These are phyloP conservation scores for Manis javanica DNA, from an alignment of 2,797 vertebrate species.

Conservation along the genomic window DNA sequence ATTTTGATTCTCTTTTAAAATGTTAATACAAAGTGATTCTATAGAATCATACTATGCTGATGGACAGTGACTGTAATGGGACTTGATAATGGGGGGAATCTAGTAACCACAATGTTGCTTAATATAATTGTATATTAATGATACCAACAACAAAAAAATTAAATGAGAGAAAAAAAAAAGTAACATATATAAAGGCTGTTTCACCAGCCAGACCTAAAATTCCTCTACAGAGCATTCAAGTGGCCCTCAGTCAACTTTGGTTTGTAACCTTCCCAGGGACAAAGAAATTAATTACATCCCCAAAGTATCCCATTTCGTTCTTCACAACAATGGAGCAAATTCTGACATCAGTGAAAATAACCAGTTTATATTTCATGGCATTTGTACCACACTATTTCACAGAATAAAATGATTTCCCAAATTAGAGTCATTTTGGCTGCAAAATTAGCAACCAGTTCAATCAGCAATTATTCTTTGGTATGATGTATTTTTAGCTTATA, in stretches of 20 bases:
- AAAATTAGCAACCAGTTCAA: slow-evolving; percentile 13
- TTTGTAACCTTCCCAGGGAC: not conserved
- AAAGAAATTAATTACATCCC: not conserved
- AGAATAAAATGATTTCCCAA: not conserved
- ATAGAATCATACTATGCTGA: too few relatives aligned
- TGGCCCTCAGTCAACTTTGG: not conserved
- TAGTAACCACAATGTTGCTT: too few relatives aligned
- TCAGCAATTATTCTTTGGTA: not conserved
- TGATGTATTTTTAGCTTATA: not conserved
- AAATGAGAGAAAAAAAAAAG: not conserved
- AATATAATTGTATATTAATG: too few relatives aligned
- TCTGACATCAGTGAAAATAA: slow-evolving; percentile 5
- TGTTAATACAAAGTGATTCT: not conserved
- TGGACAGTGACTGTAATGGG: too few relatives aligned
- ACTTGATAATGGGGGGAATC: too few relatives aligned
- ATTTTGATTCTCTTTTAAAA: slow-evolving; percentile 13
- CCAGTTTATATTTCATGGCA: not conserved
- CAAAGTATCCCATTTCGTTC: not conserved
- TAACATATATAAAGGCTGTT: not conserved
- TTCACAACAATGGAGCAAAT: not conserved
- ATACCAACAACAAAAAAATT: too few relatives aligned
- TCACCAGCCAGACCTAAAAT: not conserved
- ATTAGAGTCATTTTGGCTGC: not conserved
- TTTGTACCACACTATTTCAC: not conserved
- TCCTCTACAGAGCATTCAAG: not conserved